Evolutionary conservation across 2,797 vertebrate genomes (phyloP), one percentile per base, ranked within the genome.

Genomic region (Gadopsis bispinosus): DNA sequence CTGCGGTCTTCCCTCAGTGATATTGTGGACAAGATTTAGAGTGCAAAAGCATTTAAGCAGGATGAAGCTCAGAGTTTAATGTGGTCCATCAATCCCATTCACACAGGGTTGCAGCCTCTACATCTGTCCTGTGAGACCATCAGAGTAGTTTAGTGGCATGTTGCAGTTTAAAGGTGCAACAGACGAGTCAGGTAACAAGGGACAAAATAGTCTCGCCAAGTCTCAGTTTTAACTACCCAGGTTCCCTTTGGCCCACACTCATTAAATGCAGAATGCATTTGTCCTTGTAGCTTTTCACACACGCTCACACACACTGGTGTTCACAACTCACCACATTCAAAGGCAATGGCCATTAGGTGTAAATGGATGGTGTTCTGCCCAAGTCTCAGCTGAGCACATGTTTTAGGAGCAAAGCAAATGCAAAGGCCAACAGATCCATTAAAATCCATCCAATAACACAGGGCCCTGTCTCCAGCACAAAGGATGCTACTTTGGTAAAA

Each of bases 121-220:
- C 89, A 88, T 86, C 64, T 76, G 91, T 90, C 93, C 93, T 80
- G 85, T n/a, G 90, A 92, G 90, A 90, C 89, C 90, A 86, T 91
- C 88, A 91, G 90, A 91, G 92, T 91, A 92, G 92, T 95, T 95
- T 95, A 93, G 94, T 90, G 91, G 89, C 91, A 89, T 91, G 90
- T 94, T 91, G 94, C 91, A 92, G 93, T 94, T 92, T 95, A 94
- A 95, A 95, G 94, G 94, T 94, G 93, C 90, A 91, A 93, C 91
- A 88, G 89, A 93, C 90, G 92, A 94, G 94, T 94, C 94, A 93
- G 92, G 93, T 90, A 94, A 92, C 93, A 88, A 91, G 94, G 94
- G 95, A 95, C 89, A 90, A 93, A 94, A 94, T 92, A 93, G 94
- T 95, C 93, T 91, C 76, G 89, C 93, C 93, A 94, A 93, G 91